Base-by-base conservation (phyloP, 2,113 vertebrate genomes). In the Eudyptes chrysolophus region DNA sequence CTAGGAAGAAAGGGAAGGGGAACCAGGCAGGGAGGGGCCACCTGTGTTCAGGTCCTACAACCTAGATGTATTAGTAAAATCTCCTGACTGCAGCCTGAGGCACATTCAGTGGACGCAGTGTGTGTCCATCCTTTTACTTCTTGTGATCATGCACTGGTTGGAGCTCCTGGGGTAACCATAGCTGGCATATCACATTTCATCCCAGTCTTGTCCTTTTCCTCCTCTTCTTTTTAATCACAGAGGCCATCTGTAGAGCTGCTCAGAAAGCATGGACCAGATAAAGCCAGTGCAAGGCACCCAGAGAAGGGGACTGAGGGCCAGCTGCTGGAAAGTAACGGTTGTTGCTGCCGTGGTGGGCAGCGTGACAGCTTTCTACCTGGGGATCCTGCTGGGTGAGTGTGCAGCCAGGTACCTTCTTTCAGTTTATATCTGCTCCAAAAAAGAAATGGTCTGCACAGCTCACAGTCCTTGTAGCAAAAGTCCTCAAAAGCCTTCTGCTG, bases 351-450 rank as follows among this genome's bases (percentile, higher is more conserved):
- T 95, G 51, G 82, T 29, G 6, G 70, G 96, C 61, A 34, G 92
- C 1, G 1, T 84, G 4, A 32, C 87, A 29, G 65, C 94, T 8
- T 44, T 98, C 32, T 87, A 82, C 83, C 87, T 98, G 52, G 98
- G 97, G 9, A 90, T 98, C 83, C 96, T 99, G 36, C 58, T 97
- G 92, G 98, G 98, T 99, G 92, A 98, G 98, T 97, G 75, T 27
- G 46, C 54, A 12, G 7, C n/a, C 0, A 6, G 16, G 11, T 19
- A 4, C 2, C 1, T 55, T 9, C 40, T 26, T 44, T 17, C n/a
- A 20, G 26, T 69, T 83, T 25, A 25, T 25, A 25, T 38, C 36
- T 71, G 30, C 69, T 87, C 49, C 46, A 49, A n/a, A 76, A 66
- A 21, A 84, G 24, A 48, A 82, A 49, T 9, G 30, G 7, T 26